Evolutionary conservation across 1,140 invertebrate species (phyloP).

Genomic region (Drosophila burlai): DNA sequence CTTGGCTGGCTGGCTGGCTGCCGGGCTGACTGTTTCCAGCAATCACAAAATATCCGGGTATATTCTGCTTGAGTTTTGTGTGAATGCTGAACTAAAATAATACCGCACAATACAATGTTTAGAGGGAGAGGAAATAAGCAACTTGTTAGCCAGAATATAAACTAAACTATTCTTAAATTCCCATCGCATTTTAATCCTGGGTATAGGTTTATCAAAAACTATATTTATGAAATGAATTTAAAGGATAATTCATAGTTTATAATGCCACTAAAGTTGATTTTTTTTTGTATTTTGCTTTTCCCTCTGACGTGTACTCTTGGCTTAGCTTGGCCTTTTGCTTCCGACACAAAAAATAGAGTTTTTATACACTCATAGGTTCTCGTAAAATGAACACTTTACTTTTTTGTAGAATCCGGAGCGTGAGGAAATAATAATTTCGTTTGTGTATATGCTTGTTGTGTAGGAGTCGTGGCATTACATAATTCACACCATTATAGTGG

Average conservation of each 20-base stretch:
- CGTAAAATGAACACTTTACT: slow-evolving; percentile 43
- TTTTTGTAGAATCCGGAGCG: slow-evolving; percentile 5
- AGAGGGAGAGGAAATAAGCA: rapidly evolving
- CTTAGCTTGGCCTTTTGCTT: slow-evolving; percentile 43
- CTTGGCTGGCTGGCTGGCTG: not conserved
- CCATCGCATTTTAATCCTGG: not conserved
- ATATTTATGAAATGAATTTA: not conserved
- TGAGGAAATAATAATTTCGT: slow-evolving; percentile 35
- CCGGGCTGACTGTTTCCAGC: not conserved
- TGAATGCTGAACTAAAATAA: not conserved
- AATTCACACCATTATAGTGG: slow-evolving; percentile 8
- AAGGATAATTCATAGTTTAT: slow-evolving; percentile 1
- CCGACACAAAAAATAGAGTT: slow-evolving; percentile 29
- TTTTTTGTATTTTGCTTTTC: not conserved
- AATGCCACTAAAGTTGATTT: not conserved
- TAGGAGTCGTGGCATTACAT: slow-evolving; percentile 23
- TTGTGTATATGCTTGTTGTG: slow-evolving; percentile 6
- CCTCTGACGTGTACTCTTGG: slow-evolving; percentile 4
- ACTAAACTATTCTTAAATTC: not conserved
- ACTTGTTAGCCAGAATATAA: not conserved
- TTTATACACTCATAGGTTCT: slow-evolving; percentile 23
- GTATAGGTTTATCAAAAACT: not conserved
- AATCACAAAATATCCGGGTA: slow-evolving; percentile 2
- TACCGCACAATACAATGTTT: not conserved
- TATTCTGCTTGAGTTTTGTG: not conserved